Evolutionary conservation across 2,113 vertebrate genomes (phyloP).

Genomic region (Rana temporaria): DNA sequence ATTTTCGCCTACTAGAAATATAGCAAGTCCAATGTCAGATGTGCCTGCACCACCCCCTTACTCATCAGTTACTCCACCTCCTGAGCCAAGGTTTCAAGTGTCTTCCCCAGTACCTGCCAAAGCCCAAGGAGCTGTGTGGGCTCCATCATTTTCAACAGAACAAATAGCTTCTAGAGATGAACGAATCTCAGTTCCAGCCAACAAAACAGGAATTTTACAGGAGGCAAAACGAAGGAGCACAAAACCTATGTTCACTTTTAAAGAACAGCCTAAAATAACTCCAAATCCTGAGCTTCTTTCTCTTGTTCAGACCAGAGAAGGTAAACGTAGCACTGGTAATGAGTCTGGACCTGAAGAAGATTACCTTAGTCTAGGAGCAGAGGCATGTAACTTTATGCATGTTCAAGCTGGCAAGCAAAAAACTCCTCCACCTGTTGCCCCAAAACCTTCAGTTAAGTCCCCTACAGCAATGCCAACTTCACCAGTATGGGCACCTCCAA

Average conservation of each 20-base stretch:
- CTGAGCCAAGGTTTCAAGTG: constrained; percentile 75
- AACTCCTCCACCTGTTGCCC: constrained; percentile 92
- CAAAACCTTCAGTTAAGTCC: constrained; percentile 85
- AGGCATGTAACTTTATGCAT: constrained; percentile 98
- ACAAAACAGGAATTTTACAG: constrained; percentile 85
- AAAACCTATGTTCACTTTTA: constrained; percentile 97
- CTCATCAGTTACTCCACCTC: constrained; percentile 70
- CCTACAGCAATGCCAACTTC: constrained; percentile 76
- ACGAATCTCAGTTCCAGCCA: constrained; percentile 91
- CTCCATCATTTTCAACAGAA: constrained; percentile 78
- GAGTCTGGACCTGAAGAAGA: constrained; percentile 95
- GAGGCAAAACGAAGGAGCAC: constrained; percentile 81
- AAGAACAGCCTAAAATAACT: constrained; percentile 88
- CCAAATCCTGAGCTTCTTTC: constrained; percentile 93
- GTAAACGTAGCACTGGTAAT: constrained; percentile 79
- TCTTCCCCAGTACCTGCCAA: constrained; percentile 65
- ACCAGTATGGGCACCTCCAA: constrained; percentile 83
- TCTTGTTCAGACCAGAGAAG: constrained; percentile 85
- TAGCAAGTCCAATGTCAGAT: constrained; percentile 78
- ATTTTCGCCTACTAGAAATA: constrained; percentile 74
- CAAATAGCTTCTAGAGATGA: constrained; percentile 94
- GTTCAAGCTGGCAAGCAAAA: constrained; percentile 82
- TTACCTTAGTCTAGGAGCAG: constrained; percentile 96
- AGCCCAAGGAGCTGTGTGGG: constrained; percentile 74
- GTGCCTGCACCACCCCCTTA: constrained; percentile 77